Percentiles rank a stretch among this genome's conserved stretches.
Conservation (phyloP, 2,113 vertebrate genomes). For the Cyanoramphus novaezelandiae region DNA sequence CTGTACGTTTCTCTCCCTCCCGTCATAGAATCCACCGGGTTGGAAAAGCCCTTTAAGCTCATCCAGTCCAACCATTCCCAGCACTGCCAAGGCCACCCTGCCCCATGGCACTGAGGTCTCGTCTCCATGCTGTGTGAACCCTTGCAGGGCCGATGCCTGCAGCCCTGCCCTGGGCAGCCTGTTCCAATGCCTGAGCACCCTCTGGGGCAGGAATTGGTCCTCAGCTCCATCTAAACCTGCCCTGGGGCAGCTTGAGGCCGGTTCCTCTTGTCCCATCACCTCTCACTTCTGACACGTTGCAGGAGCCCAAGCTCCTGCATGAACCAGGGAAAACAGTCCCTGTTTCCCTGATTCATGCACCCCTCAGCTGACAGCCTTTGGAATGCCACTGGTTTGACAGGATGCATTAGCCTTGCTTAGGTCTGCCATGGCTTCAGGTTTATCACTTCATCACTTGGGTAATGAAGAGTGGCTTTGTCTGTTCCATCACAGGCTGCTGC, state of each 20-base stretch:
- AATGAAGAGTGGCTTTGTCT: not conserved
- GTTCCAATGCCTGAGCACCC: too few relatives aligned
- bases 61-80: not conserved
- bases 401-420: not conserved
- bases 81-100: not conserved
- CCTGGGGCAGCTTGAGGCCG: not conserved
- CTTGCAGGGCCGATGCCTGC: too few relatives aligned
- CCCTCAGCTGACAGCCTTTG: not conserved
- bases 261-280: not conserved
- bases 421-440: not conserved
- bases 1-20: accelerated
- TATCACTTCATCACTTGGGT: not conserved
- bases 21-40: not conserved
- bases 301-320: not conserved
- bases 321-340: too few relatives aligned
- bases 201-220: not conserved
- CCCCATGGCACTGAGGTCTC: not conserved
- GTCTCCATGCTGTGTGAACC: too few relatives aligned
- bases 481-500: not conserved
- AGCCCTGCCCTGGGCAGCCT: too few relatives aligned
- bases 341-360: not conserved
- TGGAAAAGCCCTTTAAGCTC: not conserved
- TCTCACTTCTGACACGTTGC: not conserved
- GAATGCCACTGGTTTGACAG: not conserved
- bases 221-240: not conserved